These are phyloP conservation scores for Buteo buteo DNA, from an alignment of 2,113 vertebrate genomes.

Conservation along the genomic window DNA sequence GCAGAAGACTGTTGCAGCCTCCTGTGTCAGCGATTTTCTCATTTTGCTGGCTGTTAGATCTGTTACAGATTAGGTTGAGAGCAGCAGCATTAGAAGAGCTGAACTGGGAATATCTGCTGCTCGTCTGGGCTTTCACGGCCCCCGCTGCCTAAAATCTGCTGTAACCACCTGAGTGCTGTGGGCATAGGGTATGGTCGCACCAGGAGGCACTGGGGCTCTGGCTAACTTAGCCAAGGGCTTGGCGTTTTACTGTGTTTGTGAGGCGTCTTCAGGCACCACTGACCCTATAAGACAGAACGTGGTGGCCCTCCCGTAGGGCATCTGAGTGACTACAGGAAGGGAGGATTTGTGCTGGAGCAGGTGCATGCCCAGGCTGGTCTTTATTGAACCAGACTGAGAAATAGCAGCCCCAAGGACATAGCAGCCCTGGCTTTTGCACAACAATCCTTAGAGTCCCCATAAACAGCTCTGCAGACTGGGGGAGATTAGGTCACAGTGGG, in stretches of 20 bases:
- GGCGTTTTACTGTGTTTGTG: neutral
- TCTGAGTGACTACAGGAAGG: neutral
- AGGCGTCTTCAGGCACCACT: neutral
- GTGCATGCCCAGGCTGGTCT: accelerated
- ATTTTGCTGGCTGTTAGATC: neutral
- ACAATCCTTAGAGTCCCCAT: accelerated
- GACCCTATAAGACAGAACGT: neutral
- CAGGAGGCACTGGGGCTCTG: neutral
- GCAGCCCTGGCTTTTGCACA: neutral
- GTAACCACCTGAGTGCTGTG: accelerated
- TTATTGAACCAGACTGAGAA: neutral
- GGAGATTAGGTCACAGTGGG: accelerated
- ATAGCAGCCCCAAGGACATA: neutral
- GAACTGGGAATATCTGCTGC: neutral
- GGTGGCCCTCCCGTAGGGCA: accelerated
- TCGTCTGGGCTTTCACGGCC: accelerated
- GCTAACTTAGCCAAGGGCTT: neutral
- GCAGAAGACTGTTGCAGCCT: neutral
- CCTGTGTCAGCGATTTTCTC: neutral
- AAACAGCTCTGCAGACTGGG: neutral
- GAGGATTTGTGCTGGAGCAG: neutral
- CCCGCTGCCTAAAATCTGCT: accelerated
- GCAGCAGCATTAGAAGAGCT: neutral
- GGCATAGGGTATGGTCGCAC: accelerated
- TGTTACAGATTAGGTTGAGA: neutral